A percentile compares a stretch with the other conserved stretches of the same genome.
Evolutionary conservation across 2,113 vertebrate genomes (phyloP).

Genomic region (Vulpes ferrilata): DNA sequence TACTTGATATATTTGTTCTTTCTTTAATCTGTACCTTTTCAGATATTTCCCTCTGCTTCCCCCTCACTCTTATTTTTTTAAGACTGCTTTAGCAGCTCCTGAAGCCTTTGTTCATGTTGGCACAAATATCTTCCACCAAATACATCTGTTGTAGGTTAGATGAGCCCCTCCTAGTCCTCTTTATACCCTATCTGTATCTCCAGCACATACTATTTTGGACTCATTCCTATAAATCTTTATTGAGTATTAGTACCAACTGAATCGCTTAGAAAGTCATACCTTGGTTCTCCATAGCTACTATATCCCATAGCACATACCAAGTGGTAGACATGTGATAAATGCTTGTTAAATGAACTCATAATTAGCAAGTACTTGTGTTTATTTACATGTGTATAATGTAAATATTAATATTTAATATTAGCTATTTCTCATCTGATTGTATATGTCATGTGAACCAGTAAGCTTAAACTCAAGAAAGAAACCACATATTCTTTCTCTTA

Average conservation of each 20-base stretch:
- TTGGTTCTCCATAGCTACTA: neutral
- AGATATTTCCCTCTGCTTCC: neutral
- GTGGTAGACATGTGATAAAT: neutral
- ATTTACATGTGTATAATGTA: neutral
- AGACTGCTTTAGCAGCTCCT: neutral
- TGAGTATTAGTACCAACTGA: neutral
- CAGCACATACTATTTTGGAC: neutral
- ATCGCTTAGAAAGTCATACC: neutral
- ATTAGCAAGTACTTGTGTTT: neutral
- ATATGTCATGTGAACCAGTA: neutral
- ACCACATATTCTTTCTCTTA: neutral
- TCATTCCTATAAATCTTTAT: neutral
- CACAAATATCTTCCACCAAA: neutral
- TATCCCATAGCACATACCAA: neutral
- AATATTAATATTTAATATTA: neutral
- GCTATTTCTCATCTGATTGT: neutral
- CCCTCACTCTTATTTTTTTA: neutral
- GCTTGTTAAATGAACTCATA: neutral
- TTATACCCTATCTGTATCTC: neutral
- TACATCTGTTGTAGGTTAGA: neutral
- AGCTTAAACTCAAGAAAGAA: neutral
- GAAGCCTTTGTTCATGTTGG: neutral
- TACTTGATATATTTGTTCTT: neutral
- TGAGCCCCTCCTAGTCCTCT: neutral
- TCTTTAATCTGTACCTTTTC: neutral